These are phyloP conservation scores for Rhinopithecus roxellana DNA, from an alignment of 2,113 vertebrate genomes.

Conservation along the genomic window DNA sequence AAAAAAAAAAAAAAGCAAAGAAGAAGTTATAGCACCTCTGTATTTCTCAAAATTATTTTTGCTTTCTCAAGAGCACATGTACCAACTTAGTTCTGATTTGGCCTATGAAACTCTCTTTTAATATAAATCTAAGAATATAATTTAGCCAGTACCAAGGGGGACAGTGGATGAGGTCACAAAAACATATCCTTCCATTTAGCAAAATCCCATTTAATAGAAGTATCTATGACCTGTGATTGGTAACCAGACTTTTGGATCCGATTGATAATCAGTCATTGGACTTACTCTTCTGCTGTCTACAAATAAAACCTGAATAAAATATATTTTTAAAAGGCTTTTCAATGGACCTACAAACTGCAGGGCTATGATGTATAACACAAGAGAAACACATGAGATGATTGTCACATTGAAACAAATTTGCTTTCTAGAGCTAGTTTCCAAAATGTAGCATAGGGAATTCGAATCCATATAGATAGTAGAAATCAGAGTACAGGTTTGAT, in stretches of 20 bases:
- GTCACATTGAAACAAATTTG: neutral
- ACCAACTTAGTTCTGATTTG: too few relatives aligned
- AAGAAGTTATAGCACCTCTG: too few relatives aligned
- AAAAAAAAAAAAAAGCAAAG: too few relatives aligned
- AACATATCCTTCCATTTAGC: neutral
- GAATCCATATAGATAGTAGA: neutral
- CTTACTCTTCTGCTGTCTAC: neutral
- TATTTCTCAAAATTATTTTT: too few relatives aligned
- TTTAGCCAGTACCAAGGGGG: neutral
- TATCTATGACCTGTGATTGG: neutral
- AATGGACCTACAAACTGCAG: neutral
- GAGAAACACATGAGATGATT: neutral
- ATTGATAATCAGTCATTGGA: neutral
- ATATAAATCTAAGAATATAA: neutral
- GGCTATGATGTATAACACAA: neutral
- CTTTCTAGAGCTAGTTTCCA: neutral
- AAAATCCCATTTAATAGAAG: neutral
- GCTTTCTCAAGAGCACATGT: too few relatives aligned
- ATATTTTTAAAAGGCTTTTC: neutral
- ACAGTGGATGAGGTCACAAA: neutral
- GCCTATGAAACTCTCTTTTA: neutral
- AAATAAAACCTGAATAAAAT: neutral
- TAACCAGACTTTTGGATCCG: neutral
- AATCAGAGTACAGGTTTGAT: neutral
- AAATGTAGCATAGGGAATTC: neutral